Percentiles rank a stretch among this genome's conserved stretches.
phyloP scores from a whole-genome alignment of 2,888 invertebrate species.

The Leptinotarsa peninsularis region DNA sequence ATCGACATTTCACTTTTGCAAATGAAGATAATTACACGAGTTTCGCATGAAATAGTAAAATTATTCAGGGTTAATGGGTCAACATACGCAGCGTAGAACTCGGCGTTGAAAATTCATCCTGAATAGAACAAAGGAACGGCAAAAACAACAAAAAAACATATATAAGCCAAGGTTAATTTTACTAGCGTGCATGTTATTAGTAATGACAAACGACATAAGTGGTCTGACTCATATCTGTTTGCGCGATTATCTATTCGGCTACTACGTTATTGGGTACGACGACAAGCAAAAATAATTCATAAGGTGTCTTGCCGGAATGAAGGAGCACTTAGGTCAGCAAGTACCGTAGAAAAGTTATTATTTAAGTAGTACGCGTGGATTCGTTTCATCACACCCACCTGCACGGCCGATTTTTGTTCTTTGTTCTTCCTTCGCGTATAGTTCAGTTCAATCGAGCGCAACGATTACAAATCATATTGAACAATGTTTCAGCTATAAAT shows the following conservation, averaged over 20 bases:
- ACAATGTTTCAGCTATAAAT: neutral
- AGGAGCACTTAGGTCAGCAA: conserved; percentile 37
- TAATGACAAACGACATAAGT: conserved; percentile 30
- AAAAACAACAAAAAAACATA: conserved; percentile 27
- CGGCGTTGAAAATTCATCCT: neutral
- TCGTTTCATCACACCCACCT: conserved; percentile 23
- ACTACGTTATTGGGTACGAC: conserved; percentile 3
- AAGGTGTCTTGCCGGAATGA: conserved; percentile 34
- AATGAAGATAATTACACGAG: conserved; percentile 1
- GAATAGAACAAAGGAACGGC: conserved; percentile 19
- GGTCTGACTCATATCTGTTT: conserved; percentile 34
- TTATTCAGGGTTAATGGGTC: conserved; percentile 14
- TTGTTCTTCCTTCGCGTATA: neutral
- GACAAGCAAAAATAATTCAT: conserved; percentile 18
- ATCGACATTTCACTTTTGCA: conserved; percentile 3
- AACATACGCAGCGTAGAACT: neutral
- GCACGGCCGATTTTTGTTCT: neutral
- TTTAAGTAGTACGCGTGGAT: conserved; percentile 20
- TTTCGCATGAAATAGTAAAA: neutral
- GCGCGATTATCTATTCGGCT: conserved; percentile 4
- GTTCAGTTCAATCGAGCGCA: neutral
- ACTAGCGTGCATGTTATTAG: conserved; percentile 29
- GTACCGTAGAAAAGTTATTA: conserved; percentile 30
- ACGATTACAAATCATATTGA: neutral
- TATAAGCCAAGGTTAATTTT: conserved; percentile 39